These are phyloP conservation scores for Campodea augens DNA, from an alignment of 1,140 invertebrate genomes.

Conservation along the genomic window DNA sequence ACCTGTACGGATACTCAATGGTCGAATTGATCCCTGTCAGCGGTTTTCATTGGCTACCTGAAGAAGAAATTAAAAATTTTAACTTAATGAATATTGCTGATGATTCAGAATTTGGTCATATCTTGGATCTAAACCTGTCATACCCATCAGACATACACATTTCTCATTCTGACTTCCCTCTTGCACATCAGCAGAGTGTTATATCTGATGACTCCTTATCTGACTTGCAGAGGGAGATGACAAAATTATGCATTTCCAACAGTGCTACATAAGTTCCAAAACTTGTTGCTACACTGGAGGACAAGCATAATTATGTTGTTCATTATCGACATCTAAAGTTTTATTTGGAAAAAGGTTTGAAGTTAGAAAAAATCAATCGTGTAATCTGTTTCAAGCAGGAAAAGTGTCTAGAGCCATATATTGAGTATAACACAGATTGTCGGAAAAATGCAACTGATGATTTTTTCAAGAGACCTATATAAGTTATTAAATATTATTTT, in stretches of 20 bases:
- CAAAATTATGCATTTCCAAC: no score
- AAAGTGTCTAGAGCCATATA: slow-evolving; percentile 6
- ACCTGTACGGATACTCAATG: slow-evolving; percentile 33
- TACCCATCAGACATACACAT: slow-evolving; percentile 27
- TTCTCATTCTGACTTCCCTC: slow-evolving; percentile 28
- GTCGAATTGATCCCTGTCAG: slow-evolving; percentile 22
- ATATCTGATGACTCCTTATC: slow-evolving; percentile 6
- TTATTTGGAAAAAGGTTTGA: slow-evolving; percentile 7
- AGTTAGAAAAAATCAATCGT: slow-evolving; percentile 6
- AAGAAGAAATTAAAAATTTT: slow-evolving; percentile 18
- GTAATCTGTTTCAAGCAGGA: slow-evolving; percentile 7
- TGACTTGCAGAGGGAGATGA: slow-evolving; percentile 1
- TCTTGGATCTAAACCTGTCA: slow-evolving; percentile 27
- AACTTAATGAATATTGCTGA: slow-evolving; percentile 19
- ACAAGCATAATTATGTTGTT: slow-evolving; percentile 8
- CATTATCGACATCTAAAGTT: slow-evolving; percentile 5
- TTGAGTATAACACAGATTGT: slow-evolving; percentile 2
- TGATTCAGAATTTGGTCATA: slow-evolving; percentile 26
- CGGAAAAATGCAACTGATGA: not conserved
- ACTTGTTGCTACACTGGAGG: slow-evolving; percentile 5
- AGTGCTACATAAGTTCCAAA: slow-evolving; percentile 3
- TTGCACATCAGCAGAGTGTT: slow-evolving; percentile 24
- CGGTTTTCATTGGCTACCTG: slow-evolving; percentile 25
- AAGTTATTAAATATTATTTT: no score
- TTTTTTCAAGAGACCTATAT: slow-evolving; percentile 8